Evolutionary conservation across 2,113 vertebrate species (phyloP).

Genomic region (Crypturellus undulatus): DNA sequence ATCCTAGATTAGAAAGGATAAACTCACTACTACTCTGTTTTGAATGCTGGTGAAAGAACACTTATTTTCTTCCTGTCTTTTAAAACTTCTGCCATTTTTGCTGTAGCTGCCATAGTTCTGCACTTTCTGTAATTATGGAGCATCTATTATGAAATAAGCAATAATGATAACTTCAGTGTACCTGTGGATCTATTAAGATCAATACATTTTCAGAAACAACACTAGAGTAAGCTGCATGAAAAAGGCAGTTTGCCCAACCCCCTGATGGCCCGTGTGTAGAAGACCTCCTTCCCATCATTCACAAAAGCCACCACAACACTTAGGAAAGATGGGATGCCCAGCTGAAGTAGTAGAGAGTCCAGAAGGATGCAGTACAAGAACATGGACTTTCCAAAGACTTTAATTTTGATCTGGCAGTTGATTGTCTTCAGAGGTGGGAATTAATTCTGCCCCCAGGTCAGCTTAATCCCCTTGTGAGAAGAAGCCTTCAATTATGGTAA

Average conservation of each 20-base stretch:
- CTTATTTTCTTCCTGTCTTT: neutral
- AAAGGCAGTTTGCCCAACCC: neutral
- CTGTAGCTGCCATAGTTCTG: neutral
- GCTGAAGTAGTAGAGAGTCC: neutral
- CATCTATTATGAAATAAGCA: neutral
- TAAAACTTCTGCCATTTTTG: neutral
- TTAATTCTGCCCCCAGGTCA: slow-evolving; percentile 57
- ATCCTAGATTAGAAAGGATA: neutral
- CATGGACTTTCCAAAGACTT: neutral
- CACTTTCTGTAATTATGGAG: neutral
- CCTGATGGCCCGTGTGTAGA: neutral
- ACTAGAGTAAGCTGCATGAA: neutral
- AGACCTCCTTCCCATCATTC: neutral
- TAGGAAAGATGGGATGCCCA: neutral
- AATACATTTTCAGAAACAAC: neutral
- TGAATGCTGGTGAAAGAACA: neutral
- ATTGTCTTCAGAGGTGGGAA: slow-evolving; percentile 47
- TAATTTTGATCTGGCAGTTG: slow-evolving; percentile 32
- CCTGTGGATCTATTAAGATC: neutral
- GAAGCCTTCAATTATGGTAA: slow-evolving; percentile 60
- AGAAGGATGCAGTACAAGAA: neutral
- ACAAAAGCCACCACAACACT: neutral
- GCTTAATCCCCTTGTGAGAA: slow-evolving; percentile 23
- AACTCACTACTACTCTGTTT: neutral
- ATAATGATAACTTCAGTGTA: neutral